Evolutionary conservation across 1,140 invertebrate genomes (phyloP), one percentile per base, ranked within the genome.

Genomic region (Nilaparvata lugens): DNA sequence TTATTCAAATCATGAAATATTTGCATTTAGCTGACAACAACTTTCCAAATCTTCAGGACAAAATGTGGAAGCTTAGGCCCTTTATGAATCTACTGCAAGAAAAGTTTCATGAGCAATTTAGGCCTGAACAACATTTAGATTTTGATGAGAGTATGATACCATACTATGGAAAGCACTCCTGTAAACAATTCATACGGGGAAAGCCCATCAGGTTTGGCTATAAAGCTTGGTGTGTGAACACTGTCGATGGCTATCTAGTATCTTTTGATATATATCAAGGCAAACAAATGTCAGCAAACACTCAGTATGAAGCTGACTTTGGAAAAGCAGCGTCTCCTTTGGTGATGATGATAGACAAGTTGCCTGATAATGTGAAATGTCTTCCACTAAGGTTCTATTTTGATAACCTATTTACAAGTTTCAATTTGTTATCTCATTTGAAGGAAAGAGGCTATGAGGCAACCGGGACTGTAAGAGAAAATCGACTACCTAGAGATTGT

Each of bases 251-350:
- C 19, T 67, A 66, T 45, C 58, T 64, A 11, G 58, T 65, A n/a
- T 66, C 70, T 58, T 70, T 71, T 62, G 63, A 68, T 60, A 45
- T 70, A 43, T 70, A 70, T 59, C 68, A 71, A 66, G 70, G 65
- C 35, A 69, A 66, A 63, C 66, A 62, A 48, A 16, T 24, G 18
- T 52, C 53, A 24, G 42, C 40, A 40, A 61, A 62, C 55, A 42
- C 31, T 55, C 28, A 53, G 14, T 60, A 68, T 65, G 58, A 69
- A 40, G 23, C 28, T 21, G 35, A 57, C 42, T 70, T 67, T 66
- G 68, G 67, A 40, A 70, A 68, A 68, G 54, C 48, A 24, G 38
- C 65, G 23, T 62, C 65, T 23, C 64, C 65, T 40, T 51, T 70
- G 11, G 11, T 67, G 31, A 16, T 38, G 19, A 67, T 70, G 64